A percentile compares a stretch with the other conserved stretches of the same genome.
Evolutionary conservation across 2,888 invertebrate species (phyloP).

Genomic region (Alloscopus bannaensis): DNA sequence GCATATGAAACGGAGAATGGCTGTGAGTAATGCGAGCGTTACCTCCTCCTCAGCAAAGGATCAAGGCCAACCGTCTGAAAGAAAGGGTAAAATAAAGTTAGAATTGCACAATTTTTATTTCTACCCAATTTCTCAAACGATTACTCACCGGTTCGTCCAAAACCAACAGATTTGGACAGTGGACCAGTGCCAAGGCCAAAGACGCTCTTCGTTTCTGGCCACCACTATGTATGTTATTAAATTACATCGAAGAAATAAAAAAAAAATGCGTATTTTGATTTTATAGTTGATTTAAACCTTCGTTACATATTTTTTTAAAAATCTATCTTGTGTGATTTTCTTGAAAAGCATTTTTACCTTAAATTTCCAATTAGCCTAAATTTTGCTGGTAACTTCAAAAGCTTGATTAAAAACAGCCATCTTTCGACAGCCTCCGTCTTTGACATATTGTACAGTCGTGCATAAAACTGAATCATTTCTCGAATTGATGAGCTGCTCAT

Average conservation of each 20-base stretch:
- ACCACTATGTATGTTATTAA: not conserved
- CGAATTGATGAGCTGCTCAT: slow-evolving; percentile 94
- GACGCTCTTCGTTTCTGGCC: not conserved
- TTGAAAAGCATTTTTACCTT: slow-evolving; percentile 16
- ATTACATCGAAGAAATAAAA: not conserved
- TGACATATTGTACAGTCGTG: slow-evolving; percentile 62
- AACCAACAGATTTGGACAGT: slow-evolving; percentile 18
- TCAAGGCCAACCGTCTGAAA: slow-evolving; percentile 85
- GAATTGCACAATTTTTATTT: not conserved
- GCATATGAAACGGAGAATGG: not conserved
- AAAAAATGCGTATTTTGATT: not conserved
- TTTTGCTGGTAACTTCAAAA: slow-evolving; percentile 53
- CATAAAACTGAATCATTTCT: slow-evolving; percentile 77
- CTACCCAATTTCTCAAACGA: not conserved
- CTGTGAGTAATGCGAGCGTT: slow-evolving; percentile 43
- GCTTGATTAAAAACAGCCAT: slow-evolving; percentile 52
- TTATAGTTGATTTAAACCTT: slow-evolving; percentile 10
- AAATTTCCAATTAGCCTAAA: slow-evolving; percentile 46
- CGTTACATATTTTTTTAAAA: slow-evolving; percentile 11
- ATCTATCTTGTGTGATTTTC: not conserved
- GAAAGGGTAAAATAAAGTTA: slow-evolving; percentile 5
- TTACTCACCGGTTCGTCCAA: slow-evolving; percentile 30
- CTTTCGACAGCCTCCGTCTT: slow-evolving; percentile 47
- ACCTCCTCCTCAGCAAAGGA: slow-evolving; percentile 90
- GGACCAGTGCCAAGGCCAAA: slow-evolving; percentile 29